Evolutionary conservation across 2,888 invertebrate species (phyloP), one percentile per base, ranked within the genome.

Genomic region (Ommatoiulus sabulosus): DNA sequence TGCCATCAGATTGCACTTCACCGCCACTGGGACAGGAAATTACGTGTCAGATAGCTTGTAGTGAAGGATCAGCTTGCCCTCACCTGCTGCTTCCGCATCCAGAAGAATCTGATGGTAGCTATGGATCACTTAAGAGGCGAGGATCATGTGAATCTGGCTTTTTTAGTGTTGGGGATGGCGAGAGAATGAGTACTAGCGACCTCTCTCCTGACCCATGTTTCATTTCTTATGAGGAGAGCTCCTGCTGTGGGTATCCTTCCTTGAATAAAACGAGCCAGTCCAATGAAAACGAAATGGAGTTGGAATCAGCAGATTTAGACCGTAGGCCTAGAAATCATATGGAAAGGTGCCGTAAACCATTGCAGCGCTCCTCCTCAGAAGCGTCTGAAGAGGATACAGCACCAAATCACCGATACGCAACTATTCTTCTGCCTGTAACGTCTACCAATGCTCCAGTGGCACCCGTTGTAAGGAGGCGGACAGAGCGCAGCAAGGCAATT

Each of bases 141-240:
- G 97, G 96, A 89, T 97, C 97, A 35, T 97, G 97, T 92, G 97
- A 97, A 92, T 96, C 96, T 91, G 97, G 97, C 35, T 97, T 97
- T 92, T 97, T 97, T 94, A 97, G 97, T 89, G 97, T 96, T 91
- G 91, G 91, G 1, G 90, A 90, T 86, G 89, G 96, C 96, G 90
- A 96, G 44, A 88, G 90, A 88, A 90, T 91, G 90, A 94, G 90
- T 44, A 90, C 91, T 10, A 89, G 90, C 48, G 92, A 92, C 80
- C 90, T 91, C 63, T 90, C 91, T 3, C 90, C 91, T 3, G 91
- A 85, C 10, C 85, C 85, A 4, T 46, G 90, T 84, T 89, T 80
- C n/a, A 80, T 85, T 72, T 89, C 57, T 15, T 89, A 87, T 17
- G 89, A 89, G 8, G 87, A 87, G 12, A n/a, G 44, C 24, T 48